Conservation (phyloP, 2,113 vertebrate species). For the Oophaga pumilio region DNA sequence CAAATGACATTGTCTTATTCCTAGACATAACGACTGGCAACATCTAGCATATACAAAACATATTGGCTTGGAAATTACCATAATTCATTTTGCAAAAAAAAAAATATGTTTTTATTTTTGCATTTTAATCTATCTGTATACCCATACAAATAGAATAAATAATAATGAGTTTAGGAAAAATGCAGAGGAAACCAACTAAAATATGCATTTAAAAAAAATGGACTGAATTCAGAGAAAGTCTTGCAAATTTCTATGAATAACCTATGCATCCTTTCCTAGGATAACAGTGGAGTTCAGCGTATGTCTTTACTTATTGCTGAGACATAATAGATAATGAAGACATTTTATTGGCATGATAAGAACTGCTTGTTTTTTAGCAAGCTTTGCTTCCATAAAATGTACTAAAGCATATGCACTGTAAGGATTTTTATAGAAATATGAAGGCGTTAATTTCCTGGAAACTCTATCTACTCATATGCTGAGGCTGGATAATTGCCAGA, state of each 20-base stretch:
- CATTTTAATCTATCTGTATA: too few species aligned
- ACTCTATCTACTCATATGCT: slow-evolving; percentile 13
- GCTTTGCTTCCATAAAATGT: background rate
- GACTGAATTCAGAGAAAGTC: background rate
- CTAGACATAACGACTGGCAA: background rate
- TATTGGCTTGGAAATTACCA: background rate
- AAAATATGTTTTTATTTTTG: background rate
- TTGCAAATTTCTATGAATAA: background rate
- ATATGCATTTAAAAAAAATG: background rate
- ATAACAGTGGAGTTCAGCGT: background rate
- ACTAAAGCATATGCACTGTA: slow-evolving; percentile 8
- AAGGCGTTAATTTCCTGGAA: slow-evolving; percentile 38
- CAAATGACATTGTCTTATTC: background rate
- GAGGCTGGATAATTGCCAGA: slow-evolving; percentile 38
- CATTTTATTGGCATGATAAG: background rate
- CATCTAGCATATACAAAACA: background rate
- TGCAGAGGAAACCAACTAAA: background rate
- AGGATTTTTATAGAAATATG: slow-evolving; percentile 45
- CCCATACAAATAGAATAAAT: background rate
- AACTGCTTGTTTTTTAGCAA: slow-evolving; percentile 2
- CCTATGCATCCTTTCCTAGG: background rate
- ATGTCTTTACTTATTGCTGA: slow-evolving; percentile 18
- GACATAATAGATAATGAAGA: background rate
- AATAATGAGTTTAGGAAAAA: background rate
- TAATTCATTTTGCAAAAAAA: background rate